Conservation (phyloP, 2,797 vertebrate species). For the Syngnathus acus region DNA sequence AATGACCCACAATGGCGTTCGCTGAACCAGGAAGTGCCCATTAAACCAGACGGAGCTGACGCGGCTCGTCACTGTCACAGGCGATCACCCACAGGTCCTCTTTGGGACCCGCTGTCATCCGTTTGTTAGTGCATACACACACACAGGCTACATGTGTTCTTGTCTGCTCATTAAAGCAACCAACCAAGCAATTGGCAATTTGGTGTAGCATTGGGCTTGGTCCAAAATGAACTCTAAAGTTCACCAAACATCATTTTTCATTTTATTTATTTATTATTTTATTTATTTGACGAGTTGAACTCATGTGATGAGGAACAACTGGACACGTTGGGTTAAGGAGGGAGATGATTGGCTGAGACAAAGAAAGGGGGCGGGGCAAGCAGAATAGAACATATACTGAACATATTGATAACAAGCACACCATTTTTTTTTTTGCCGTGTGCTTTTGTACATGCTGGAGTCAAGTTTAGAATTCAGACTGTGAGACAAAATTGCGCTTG, state of each 20-base stretch:
- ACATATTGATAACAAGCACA: too few relatives aligned
- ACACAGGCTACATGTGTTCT: neutral
- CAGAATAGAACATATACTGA: neutral
- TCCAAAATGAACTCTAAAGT: neutral
- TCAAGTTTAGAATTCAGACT: too few relatives aligned
- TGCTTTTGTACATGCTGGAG: too few relatives aligned
- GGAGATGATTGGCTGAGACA: conserved; percentile 1
- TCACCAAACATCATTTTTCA: neutral
- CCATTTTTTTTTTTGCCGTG: too few relatives aligned
- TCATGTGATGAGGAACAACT: neutral
- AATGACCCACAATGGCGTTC: conserved; percentile 59
- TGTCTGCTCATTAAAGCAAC: neutral
- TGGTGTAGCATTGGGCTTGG: neutral
- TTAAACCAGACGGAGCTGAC: conserved; percentile 40
- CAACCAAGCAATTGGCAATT: neutral
- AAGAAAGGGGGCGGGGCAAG: neutral
- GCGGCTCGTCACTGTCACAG: conserved; percentile 41
- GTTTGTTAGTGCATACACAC: conserved; percentile 16
- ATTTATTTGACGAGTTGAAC: too few relatives aligned
- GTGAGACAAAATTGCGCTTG: conserved; percentile 2
- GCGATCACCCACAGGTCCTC: conserved; percentile 19
- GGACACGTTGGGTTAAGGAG: neutral
- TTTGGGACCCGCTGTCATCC: conserved; percentile 18
- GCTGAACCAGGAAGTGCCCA: conserved; percentile 60
- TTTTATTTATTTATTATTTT: too few relatives aligned